A percentile compares a stretch with the other conserved stretches of the same genome.
Conservation (phyloP, 2,113 vertebrate species). For the Oceanodroma tethys region DNA sequence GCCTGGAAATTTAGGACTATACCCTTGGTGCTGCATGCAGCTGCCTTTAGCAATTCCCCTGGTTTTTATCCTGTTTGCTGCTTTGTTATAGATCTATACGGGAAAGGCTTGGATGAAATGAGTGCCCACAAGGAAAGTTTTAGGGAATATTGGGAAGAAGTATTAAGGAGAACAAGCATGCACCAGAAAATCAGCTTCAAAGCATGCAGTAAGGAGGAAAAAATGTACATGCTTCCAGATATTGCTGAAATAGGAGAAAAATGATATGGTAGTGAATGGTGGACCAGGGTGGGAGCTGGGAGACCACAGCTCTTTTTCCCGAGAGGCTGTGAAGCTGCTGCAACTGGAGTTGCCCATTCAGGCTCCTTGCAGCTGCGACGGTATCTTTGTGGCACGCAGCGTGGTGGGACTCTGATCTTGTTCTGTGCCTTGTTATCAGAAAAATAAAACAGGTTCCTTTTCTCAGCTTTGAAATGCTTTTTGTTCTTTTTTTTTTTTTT, state of each 20-base stretch:
- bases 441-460: background rate
- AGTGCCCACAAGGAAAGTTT: background rate
- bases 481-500: background rate
- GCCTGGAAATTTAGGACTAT: background rate
- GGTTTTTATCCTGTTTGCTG: background rate
- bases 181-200: background rate
- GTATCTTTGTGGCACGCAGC: background rate
- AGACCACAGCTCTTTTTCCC: background rate
- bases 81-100: background rate
- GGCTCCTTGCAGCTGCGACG: background rate
- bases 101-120: background rate
- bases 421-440: background rate
- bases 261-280: background rate
- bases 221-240: background rate
- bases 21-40: background rate
- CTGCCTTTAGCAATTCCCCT: background rate
- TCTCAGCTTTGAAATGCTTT: background rate
- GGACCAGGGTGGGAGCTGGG: background rate
- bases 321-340: background rate
- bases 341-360: background rate
- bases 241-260: background rate
- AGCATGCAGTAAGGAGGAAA: background rate
- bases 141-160: background rate
- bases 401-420: background rate
- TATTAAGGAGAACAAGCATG: background rate